These are phyloP conservation scores for Sterrhoptilus dennistouni DNA, from an alignment of 2,113 vertebrate species.

Conservation along the genomic window DNA sequence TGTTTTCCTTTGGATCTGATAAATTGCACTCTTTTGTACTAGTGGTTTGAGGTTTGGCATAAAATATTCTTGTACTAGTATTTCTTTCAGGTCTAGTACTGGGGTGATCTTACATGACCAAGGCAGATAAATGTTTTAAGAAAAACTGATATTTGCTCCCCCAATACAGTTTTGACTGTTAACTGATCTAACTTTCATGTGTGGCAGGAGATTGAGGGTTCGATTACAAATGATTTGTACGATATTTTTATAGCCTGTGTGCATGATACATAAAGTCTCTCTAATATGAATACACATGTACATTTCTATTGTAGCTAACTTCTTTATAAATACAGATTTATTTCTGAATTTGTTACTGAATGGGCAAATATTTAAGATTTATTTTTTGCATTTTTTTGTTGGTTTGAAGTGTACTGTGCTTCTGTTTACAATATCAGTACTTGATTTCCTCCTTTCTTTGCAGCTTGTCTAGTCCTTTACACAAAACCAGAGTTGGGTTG, in stretches of 20 bases:
- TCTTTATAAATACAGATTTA: not conserved
- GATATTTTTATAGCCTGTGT: not conserved
- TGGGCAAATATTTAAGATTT: not conserved
- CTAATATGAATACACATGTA: not conserved
- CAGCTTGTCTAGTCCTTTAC: not conserved
- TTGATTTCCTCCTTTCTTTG: not conserved
- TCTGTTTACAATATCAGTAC: not conserved
- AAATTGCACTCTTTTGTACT: constrained; percentile 53
- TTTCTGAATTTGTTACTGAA: not conserved
- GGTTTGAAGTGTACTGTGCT: not conserved
- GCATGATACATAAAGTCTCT: not conserved
- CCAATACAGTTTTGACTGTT: not conserved
- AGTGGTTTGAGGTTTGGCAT: not conserved
- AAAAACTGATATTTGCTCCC: not conserved
- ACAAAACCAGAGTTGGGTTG: not conserved
- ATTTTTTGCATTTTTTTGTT: not conserved
- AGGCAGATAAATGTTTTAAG: not conserved
- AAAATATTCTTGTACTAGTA: not conserved
- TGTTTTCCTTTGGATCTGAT: constrained; percentile 66
- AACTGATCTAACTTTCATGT: not conserved
- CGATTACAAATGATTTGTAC: not conserved
- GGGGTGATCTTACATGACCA: not conserved
- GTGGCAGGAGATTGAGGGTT: not conserved
- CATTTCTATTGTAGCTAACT: not conserved
- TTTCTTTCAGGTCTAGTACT: not conserved